These are phyloP conservation scores for Cistogaster globosa DNA, from an alignment of 2,888 invertebrate genomes.

Conservation along the genomic window DNA sequence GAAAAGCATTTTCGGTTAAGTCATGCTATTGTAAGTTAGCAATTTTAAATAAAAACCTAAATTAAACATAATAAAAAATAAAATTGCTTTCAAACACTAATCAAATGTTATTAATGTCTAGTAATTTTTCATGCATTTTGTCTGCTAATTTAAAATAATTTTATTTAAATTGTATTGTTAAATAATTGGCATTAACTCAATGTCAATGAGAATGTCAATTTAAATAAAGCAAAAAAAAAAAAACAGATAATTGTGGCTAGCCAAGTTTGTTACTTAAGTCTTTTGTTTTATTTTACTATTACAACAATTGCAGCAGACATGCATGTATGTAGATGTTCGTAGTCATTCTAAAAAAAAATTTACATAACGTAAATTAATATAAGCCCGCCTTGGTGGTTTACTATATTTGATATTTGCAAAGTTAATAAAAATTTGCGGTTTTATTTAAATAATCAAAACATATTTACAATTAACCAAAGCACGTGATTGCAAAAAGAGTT, in stretches of 20 bases:
- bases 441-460: conserved; percentile 42
- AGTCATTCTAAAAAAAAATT: not conserved
- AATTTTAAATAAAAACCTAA: not conserved
- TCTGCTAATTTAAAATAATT: conserved; percentile 56
- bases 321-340: not conserved
- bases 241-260: conserved; percentile 15
- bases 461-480: conserved; percentile 57
- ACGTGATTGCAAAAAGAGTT: conserved; percentile 54
- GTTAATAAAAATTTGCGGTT: conserved; percentile 63
- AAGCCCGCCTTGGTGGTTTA: conserved; percentile 57
- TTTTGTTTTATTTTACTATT: conserved; percentile 30
- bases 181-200: conserved; percentile 56
- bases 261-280: conserved; percentile 56
- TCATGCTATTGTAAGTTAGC: too few species aligned
- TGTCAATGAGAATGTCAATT: conserved; percentile 59
- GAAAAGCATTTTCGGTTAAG: too few species aligned
- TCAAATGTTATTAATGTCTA: conserved; percentile 17
- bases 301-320: not conserved
- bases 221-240: not conserved
- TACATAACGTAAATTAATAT: conserved; percentile 30
- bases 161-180: conserved; percentile 56
- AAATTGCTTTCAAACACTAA: too few species aligned
- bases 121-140: conserved; percentile 40
- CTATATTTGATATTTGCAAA: conserved; percentile 38
- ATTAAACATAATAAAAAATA: too few species aligned